Base-by-base conservation (phyloP, 2,888 invertebrate genomes). In the Gasteruption jaculator region DNA sequence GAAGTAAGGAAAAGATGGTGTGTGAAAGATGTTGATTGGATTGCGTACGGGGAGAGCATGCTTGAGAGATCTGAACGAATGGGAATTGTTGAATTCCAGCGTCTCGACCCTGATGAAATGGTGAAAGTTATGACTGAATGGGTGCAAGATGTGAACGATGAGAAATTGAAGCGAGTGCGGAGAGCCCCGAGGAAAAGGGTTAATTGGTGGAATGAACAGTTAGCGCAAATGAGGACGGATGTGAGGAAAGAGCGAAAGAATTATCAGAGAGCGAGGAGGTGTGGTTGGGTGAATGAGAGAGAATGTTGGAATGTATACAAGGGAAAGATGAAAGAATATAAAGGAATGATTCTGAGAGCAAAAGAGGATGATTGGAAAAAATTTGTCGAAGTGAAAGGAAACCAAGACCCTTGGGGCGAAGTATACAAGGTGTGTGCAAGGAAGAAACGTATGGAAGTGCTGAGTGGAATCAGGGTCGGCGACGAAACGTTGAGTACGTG, bases 361-460 rank as follows among this genome's bases (percentile, higher is more conserved):
- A 43, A 43, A 15, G 31, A 34, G 24, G 10, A 24, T 10, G 38
- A 45, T 3, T 41, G 42, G 46, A 14, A 10, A 5, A 20, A 24
- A 5, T 43, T 8, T 27, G 46, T 38, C 0, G 15, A 3, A 2
- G 25, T n/a, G 7, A 30, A 39, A 10, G 21, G 38, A 4, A 24
- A 22, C 3, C 11, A 4, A 11, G 32, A 42, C 11, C 20, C 32
- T 3, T 42, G 37, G 37, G 31, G 32, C 2, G 10, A 25, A 7
- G 40, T 40, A 2, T 37, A 42, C 20, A 42, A 31, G 26, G 20
- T 42, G 4, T 30, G 25, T 25, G 26, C 15, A 16, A 15, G 21
- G 4, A 34, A 8, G 10, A 1, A 8, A n/a, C 2, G 25, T 11
- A 7, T 26, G 18, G 5, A 12, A 5, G 25, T 10, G 8, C 5